These are phyloP conservation scores for Gnatocerus cornutus DNA, from an alignment of 2,888 invertebrate genomes.

Conservation along the genomic window DNA sequence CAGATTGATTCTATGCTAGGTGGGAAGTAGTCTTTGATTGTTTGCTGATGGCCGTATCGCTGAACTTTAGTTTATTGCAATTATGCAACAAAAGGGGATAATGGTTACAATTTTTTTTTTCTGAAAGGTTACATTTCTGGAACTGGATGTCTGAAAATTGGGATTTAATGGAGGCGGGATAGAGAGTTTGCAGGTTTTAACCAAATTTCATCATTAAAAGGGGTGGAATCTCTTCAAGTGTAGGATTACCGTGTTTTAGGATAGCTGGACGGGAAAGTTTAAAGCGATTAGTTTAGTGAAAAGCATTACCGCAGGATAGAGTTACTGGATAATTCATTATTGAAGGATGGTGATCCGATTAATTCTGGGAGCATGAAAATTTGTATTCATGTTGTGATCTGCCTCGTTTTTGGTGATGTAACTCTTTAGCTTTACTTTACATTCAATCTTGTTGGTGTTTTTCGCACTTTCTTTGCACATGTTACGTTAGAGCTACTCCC, in stretches of 20 bases:
- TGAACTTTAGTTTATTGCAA: slow-evolving; percentile 16
- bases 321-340: slow-evolving; percentile 8
- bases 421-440: too few relatives aligned
- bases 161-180: slow-evolving; percentile 3
- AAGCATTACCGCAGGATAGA: not conserved
- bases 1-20: not conserved
- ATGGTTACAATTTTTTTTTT: too few relatives aligned
- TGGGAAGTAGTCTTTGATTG: not conserved
- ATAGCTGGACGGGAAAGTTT: slow-evolving; percentile 15
- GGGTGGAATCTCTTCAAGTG: slow-evolving; percentile 6
- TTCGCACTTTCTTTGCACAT: not conserved
- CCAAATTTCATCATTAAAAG: slow-evolving; percentile 13
- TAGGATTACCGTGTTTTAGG: slow-evolving; percentile 18
- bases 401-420: too few relatives aligned
- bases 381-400: too few relatives aligned
- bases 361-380: not conserved
- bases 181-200: slow-evolving; percentile 13
- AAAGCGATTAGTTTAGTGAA: slow-evolving; percentile 7
- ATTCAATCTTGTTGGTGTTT: too few relatives aligned
- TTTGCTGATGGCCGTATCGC: slow-evolving; percentile 1
- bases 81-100: not conserved
- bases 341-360: not conserved
- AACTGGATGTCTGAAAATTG: not conserved
- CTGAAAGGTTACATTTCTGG: not conserved
- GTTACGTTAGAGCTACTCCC: not conserved